Evolutionary conservation across 2,113 vertebrate species (phyloP).

Genomic region (Sinocyclocheilus rhinocerous): DNA sequence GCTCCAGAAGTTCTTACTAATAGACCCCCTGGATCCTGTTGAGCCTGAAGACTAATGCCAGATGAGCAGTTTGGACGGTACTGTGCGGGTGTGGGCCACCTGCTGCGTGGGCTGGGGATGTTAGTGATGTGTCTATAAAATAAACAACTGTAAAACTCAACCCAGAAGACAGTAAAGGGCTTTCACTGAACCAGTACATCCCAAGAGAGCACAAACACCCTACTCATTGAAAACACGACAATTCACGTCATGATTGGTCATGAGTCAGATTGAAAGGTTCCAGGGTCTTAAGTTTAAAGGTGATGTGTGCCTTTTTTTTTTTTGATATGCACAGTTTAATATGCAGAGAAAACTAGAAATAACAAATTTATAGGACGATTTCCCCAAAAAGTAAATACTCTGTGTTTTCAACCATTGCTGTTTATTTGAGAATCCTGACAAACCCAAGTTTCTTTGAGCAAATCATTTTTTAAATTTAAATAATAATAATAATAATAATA

Average conservation of each 20-base stretch:
- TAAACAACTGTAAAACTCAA: constrained; percentile 25
- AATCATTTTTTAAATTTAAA: no score
- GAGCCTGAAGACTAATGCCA: constrained; percentile 56
- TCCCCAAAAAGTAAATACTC: no score
- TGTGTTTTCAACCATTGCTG: no score
- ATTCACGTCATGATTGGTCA: not conserved
- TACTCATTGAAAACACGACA: not conserved
- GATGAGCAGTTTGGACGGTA: constrained; percentile 50
- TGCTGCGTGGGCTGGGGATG: constrained; percentile 33
- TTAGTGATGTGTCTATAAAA: constrained; percentile 42
- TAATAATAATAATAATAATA: no score
- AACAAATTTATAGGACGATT: no score
- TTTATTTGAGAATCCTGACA: no score
- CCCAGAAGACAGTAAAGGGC: constrained; percentile 30
- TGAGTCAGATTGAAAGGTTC: not conserved
- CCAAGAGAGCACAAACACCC: not conserved
- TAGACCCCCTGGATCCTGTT: constrained; percentile 52
- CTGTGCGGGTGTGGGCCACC: constrained; percentile 24
- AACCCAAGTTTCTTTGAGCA: not conserved
- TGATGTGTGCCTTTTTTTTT: not conserved
- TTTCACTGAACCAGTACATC: not conserved
- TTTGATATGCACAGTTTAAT: not conserved
- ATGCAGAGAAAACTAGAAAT: not conserved
- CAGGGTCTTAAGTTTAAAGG: not conserved
- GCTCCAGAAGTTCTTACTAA: constrained; percentile 53